These are phyloP conservation scores for Neuroterus valhalla DNA, from an alignment of 1,140 invertebrate genomes.

Conservation along the genomic window DNA sequence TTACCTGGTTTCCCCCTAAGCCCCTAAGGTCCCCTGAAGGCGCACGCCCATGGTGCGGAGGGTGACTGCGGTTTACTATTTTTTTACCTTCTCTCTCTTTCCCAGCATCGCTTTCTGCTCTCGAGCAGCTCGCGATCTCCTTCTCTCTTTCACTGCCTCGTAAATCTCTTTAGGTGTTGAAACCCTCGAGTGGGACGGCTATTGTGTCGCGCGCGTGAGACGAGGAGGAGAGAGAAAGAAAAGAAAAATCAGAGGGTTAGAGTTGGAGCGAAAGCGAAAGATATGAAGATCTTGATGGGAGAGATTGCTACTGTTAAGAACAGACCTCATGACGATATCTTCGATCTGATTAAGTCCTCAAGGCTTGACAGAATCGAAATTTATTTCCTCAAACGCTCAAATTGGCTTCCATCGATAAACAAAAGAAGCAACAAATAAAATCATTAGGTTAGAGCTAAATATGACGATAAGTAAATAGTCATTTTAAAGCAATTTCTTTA, in stretches of 20 bases:
- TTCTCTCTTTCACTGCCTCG: conserved; percentile 44
- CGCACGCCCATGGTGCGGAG: conserved; percentile 63
- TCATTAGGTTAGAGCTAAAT: too few relatives aligned
- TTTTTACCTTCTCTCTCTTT: conserved; percentile 29
- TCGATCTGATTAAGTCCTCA: too few relatives aligned
- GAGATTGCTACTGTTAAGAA: conserved; percentile 8
- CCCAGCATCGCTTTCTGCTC: background rate
- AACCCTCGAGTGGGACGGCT: conserved; percentile 35
- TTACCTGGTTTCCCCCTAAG: conserved; percentile 57
- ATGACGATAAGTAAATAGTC: too few relatives aligned
- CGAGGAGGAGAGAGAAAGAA: conserved; percentile 31
- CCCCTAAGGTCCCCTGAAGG: conserved; percentile 50
- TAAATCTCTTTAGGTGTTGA: conserved; percentile 64
- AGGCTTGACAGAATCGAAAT: too few relatives aligned
- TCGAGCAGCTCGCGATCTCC: conserved; percentile 17
- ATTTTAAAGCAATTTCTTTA: too few relatives aligned
- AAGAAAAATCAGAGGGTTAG: conserved; percentile 12
- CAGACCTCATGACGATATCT: too few relatives aligned
- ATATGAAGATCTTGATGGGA: background rate
- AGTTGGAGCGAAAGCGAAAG: too few relatives aligned
- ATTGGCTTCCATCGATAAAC: too few relatives aligned
- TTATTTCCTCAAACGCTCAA: too few relatives aligned
- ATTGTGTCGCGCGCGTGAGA: conserved; percentile 32
- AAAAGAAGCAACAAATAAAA: too few relatives aligned
- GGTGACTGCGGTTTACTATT: conserved; percentile 64